Evolutionary conservation across 2,113 vertebrate genomes (phyloP).

Genomic region (Gambusia affinis): DNA sequence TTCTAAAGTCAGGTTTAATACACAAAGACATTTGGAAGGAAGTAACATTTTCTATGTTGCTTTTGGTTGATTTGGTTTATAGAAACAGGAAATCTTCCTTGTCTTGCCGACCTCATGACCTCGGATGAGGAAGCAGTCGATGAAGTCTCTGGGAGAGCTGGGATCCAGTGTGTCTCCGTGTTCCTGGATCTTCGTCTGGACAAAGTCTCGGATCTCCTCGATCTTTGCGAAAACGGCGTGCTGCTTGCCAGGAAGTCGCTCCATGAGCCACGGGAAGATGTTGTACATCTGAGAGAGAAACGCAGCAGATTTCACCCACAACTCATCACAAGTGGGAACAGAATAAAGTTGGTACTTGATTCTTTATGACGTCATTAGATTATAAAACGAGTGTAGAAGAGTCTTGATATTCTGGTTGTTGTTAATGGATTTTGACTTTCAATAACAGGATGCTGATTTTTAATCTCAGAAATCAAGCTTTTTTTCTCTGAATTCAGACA

Average conservation of each 20-base stretch:
- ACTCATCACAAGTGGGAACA: neutral
- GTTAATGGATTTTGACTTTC: too few relatives aligned
- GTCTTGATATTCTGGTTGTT: too few relatives aligned
- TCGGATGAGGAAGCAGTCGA: slow-evolving; percentile 84
- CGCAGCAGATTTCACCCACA: too few relatives aligned
- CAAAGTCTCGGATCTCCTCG: slow-evolving; percentile 56
- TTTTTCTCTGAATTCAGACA: too few relatives aligned
- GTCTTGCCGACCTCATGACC: slow-evolving; percentile 74
- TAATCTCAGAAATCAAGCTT: too few relatives aligned
- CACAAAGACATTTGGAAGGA: too few relatives aligned
- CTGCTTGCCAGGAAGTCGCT: slow-evolving; percentile 80
- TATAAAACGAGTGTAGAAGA: too few relatives aligned
- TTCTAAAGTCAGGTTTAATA: too few relatives aligned
- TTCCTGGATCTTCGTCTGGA: slow-evolving; percentile 69
- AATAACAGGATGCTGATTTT: too few relatives aligned
- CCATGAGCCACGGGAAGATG: slow-evolving; percentile 79
- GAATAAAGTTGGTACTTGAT: too few relatives aligned
- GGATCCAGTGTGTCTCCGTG: slow-evolving; percentile 76
- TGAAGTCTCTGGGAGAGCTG: slow-evolving; percentile 77
- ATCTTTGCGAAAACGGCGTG: neutral
- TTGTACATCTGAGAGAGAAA: slow-evolving; percentile 78
- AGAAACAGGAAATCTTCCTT: neutral
- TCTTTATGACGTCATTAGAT: too few relatives aligned
- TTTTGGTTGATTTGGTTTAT: neutral
- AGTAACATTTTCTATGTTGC: too few relatives aligned